A percentile compares a stretch with the other conserved stretches of the same genome.
phyloP scores from a whole-genome alignment of 2,888 invertebrate genomes.

The Plebejus argus region DNA sequence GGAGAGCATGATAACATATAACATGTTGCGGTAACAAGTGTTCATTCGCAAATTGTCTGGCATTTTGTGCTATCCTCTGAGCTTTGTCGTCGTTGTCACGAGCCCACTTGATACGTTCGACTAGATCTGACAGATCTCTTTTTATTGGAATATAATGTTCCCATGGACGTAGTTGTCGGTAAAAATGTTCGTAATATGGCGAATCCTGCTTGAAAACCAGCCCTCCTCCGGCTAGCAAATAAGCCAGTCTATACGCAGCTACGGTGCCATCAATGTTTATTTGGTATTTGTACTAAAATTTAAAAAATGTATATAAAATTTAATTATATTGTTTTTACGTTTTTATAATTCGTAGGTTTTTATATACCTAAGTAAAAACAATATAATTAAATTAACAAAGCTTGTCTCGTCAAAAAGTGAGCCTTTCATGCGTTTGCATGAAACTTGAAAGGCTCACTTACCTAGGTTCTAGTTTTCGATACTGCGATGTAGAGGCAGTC shows the following conservation, averaged over 20 bases:
- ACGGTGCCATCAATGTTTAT: conserved; percentile 97
- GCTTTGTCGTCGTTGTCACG: conserved; percentile 85
- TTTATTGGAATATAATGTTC: conserved; percentile 92
- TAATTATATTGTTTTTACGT: no score
- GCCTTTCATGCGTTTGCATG: no score
- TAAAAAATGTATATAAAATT: neutral
- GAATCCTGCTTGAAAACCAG: conserved; percentile 96
- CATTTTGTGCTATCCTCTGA: conserved; percentile 83
- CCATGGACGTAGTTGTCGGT: conserved; percentile 86
- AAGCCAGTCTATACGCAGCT: conserved; percentile 96
- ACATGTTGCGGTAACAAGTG: conserved; percentile 91
- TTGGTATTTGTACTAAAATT: conserved; percentile 94
- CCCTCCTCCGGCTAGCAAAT: conserved; percentile 92
- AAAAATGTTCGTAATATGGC: conserved; percentile 97
- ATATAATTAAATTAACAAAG: no score
- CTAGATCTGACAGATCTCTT: conserved; percentile 89
- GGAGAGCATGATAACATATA: conserved; percentile 91
- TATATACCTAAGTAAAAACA: no score
- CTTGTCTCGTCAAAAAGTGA: no score
- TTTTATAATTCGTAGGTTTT: no score
- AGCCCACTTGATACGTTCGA: conserved; percentile 90
- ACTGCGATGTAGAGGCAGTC: no score
- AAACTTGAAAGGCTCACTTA: no score
- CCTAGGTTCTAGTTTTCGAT: no score
- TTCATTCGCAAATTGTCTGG: conserved; percentile 86